Conservation (phyloP, 2,888 invertebrate species). For the Dorcus hopei region DNA sequence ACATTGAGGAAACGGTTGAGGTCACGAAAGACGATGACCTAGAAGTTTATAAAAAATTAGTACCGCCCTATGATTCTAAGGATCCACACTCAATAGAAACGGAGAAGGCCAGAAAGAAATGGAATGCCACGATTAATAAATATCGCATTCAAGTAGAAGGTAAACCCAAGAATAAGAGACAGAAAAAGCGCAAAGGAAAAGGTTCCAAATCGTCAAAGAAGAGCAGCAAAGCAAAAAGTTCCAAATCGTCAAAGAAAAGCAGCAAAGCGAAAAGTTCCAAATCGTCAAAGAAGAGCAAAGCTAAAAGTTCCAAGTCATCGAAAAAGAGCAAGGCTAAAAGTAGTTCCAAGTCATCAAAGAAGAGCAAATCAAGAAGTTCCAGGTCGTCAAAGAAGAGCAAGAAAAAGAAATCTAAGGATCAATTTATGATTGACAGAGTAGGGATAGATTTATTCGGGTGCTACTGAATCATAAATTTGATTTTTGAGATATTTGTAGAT, state of each 20-base stretch:
- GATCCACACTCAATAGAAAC: slow-evolving; percentile 15
- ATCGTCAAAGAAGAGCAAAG: slow-evolving; percentile 8
- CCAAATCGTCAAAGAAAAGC: slow-evolving; percentile 15
- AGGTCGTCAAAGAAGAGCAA: slow-evolving; percentile 10
- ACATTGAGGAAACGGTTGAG: too few relatives aligned
- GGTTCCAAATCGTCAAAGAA: slow-evolving; percentile 9
- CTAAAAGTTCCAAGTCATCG: slow-evolving; percentile 9
- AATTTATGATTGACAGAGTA: neutral
- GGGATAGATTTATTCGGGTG: too few relatives aligned
- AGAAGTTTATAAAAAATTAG: neutral
- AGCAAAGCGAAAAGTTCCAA: slow-evolving; percentile 6
- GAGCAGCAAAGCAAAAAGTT: slow-evolving; percentile 7
- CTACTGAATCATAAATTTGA: neutral
- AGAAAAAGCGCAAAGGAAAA: slow-evolving; percentile 1
- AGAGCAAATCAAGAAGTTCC: slow-evolving; percentile 4
- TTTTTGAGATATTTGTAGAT: slow-evolving; percentile 18
- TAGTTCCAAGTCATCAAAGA: slow-evolving; percentile 12
- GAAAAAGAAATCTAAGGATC: slow-evolving; percentile 8
- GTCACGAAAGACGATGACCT: too few relatives aligned
- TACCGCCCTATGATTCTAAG: slow-evolving; percentile 2
- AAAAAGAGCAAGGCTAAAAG: slow-evolving; percentile 11
- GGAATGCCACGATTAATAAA: slow-evolving; percentile 17
- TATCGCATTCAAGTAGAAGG: slow-evolving; percentile 20
- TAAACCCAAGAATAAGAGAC: slow-evolving; percentile 2
- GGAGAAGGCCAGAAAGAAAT: slow-evolving; percentile 16